Percentiles rank a stretch among this genome's conserved stretches.
Conservation (phyloP, 2,888 invertebrate genomes). For the Nymphalis c-album region DNA sequence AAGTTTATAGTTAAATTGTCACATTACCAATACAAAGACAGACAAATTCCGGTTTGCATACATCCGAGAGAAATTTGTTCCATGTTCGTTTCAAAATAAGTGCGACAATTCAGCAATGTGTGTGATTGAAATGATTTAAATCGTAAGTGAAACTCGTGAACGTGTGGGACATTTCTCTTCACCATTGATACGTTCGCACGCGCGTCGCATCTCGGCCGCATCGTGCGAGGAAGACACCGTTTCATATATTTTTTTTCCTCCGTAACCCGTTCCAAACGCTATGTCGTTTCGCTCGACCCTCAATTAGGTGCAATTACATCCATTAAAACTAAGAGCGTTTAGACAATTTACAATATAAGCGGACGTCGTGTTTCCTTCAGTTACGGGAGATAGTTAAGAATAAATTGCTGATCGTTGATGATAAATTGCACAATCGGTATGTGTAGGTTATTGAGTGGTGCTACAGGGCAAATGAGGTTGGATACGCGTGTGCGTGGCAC, state of each 20-base stretch:
- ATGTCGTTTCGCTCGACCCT: slow-evolving; percentile 53
- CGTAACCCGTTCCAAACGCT: slow-evolving; percentile 59
- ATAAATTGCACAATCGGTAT: slow-evolving; percentile 7
- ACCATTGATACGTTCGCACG: slow-evolving; percentile 47
- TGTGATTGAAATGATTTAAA: slow-evolving; percentile 51
- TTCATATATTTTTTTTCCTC: slow-evolving; percentile 51
- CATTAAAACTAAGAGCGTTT: slow-evolving; percentile 41
- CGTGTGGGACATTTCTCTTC: slow-evolving; percentile 50
- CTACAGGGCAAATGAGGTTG: slow-evolving; percentile 38
- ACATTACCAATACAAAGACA: not conserved
- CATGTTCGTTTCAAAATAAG: slow-evolving; percentile 16
- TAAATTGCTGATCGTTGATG: not conserved
- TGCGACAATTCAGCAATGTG: slow-evolving; percentile 45
- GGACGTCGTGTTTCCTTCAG: slow-evolving; percentile 4
- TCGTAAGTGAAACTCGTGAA: slow-evolving; percentile 54
- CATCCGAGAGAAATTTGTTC: slow-evolving; percentile 17
- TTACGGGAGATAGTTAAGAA: slow-evolving; percentile 4
- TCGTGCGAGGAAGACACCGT: slow-evolving; percentile 52
- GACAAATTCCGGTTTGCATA: slow-evolving; percentile 1
- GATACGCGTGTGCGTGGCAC: slow-evolving; percentile 41
- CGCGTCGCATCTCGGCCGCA: slow-evolving; percentile 38
- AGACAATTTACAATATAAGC: slow-evolving; percentile 12
- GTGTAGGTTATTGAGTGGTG: slow-evolving; percentile 32
- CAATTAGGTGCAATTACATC: slow-evolving; percentile 45
- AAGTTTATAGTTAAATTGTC: not conserved